These are phyloP conservation scores for Eupithecia dodoneata DNA, from an alignment of 2,888 invertebrate genomes.

Conservation along the genomic window DNA sequence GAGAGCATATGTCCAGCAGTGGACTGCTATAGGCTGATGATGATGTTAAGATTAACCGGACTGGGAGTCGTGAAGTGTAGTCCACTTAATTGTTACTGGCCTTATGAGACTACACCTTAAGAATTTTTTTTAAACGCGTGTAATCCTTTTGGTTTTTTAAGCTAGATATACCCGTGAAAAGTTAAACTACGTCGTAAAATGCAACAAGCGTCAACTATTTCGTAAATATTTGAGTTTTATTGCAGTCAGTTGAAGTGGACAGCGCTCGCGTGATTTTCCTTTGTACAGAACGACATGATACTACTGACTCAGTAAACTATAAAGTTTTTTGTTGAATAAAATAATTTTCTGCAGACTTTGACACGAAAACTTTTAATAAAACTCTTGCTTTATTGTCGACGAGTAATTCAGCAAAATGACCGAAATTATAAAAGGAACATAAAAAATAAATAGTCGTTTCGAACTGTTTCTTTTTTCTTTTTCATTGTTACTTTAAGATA, in stretches of 20 bases:
- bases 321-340: not conserved
- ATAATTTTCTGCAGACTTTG: not conserved
- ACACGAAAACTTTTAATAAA: not conserved
- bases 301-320: not conserved
- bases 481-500: too few relatives aligned
- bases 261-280: not conserved
- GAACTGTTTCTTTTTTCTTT: not conserved
- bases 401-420: not conserved
- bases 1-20: too few relatives aligned
- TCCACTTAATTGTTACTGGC: too few relatives aligned
- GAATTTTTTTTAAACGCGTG: too few relatives aligned
- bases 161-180: too few relatives aligned
- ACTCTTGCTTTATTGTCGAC: not conserved
- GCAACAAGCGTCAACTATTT: not conserved
- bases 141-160: too few relatives aligned
- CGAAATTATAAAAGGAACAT: not conserved
- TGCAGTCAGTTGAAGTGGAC: not conserved
- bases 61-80: too few relatives aligned
- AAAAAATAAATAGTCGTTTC: not conserved
- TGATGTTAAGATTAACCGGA: too few relatives aligned
- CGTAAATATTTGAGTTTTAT: not conserved
- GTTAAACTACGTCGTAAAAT: too few relatives aligned
- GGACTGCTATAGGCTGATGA: too few relatives aligned
- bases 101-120: too few relatives aligned
- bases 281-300: not conserved